Conservation (phyloP, 2,113 vertebrate genomes). For the Serilophus lunatus region DNA sequence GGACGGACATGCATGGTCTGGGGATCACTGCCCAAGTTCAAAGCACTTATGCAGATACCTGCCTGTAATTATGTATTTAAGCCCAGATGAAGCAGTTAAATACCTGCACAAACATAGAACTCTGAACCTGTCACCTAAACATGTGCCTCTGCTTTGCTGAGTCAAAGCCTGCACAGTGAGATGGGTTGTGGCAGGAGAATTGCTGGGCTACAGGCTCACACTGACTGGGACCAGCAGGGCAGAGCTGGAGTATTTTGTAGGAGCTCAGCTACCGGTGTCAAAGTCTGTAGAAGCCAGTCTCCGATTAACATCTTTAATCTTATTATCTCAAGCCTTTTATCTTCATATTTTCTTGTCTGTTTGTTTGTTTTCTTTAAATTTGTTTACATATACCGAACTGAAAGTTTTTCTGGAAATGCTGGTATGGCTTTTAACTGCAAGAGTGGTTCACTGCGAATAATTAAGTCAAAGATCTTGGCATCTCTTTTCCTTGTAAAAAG, state of each 20-base stretch:
- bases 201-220: neutral
- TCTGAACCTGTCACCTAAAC: neutral
- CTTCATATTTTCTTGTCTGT: conserved; percentile 19
- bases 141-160: neutral
- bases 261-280: neutral
- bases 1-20: fast-evolving
- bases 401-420: conserved; percentile 57
- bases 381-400: conserved; percentile 3
- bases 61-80: neutral
- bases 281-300: neutral
- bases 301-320: conserved; percentile 16
- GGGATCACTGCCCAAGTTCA: neutral
- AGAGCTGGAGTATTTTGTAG: neutral
- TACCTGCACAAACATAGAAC: neutral
- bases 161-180: neutral
- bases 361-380: conserved; percentile 53
- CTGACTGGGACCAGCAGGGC: neutral
- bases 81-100: neutral
- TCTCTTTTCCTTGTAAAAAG: conserved; percentile 37
- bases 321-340: conserved; percentile 55
- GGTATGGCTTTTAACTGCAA: conserved; percentile 35
- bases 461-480: conserved; percentile 47
- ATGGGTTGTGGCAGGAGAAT: neutral
- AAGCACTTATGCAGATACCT: neutral
- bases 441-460: conserved; percentile 46